Base-by-base conservation (phyloP, 2,888 invertebrate species). In the Phyto melanocephala region DNA sequence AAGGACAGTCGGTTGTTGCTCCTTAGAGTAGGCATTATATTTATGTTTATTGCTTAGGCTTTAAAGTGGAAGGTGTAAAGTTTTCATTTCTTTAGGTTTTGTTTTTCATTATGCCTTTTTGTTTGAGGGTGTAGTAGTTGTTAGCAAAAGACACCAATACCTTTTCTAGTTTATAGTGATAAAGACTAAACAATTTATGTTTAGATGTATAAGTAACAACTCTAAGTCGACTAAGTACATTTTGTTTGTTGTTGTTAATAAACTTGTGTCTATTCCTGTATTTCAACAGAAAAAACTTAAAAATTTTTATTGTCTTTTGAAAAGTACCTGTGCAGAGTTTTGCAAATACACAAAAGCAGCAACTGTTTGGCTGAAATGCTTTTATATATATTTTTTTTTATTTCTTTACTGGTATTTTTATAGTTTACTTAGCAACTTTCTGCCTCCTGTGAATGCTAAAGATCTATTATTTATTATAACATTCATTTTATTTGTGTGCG, bases 11-110 rank as follows among this genome's bases (percentile, higher is more conserved):
- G 71, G 56, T 65, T 67, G 79, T 72, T 79, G 72, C 79, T 74
- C 67, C 79, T 74, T 54, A 45, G 35, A 60, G 72, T 79, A 79
- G 72, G 60, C 72, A 20, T 74, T 79, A 58, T 65, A 65, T 79
- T 79, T 79, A 58, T 72, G 78, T 67, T 79, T 72, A 79, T 79
- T 63, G 72, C 67, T 79, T 67, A 74, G 67, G 79, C 67, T 60
- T n/a, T 67, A 52, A 72, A 72, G 42, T 79, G 67, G 20, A 79
- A 79, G 72, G 72, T 72, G 79, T 79, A 15, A 67, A 72, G 33
- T 77, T 77, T 54, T 42, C 24, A 50, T 33, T 22, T 56, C 62
- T 47, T 15, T 33, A 28, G 3, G 7, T 52, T 33, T 47, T 8
- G 40, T 20, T 45, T 42, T 20, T 20, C 45, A 7, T 10, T 40